Percentiles rank a stretch among this genome's conserved stretches.
phyloP scores from a whole-genome alignment of 2,113 vertebrate genomes.

The Salvelinus alpinus region DNA sequence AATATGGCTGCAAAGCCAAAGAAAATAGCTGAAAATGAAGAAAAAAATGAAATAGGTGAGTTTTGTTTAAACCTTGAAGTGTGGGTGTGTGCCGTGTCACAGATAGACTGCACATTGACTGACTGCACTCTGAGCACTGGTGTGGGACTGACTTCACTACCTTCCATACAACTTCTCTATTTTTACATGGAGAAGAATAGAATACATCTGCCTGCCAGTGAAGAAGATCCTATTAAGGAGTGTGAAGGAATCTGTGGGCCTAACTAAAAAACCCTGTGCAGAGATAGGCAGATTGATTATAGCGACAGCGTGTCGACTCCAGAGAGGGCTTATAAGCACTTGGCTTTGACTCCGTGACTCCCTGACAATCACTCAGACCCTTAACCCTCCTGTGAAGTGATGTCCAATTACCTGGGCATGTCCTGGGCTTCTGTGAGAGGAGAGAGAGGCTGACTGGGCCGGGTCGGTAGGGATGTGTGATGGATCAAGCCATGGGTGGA shows the following conservation, averaged over 20 bases:
- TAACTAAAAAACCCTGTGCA: too few species aligned
- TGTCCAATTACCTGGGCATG: constrained; percentile 49
- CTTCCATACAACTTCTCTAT: too few species aligned
- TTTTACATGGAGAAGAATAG: too few species aligned
- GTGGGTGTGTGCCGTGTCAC: constrained; percentile 5
- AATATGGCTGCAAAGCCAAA: constrained; percentile 55
- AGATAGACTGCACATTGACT: background rate
- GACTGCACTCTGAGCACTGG: background rate
- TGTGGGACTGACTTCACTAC: background rate
- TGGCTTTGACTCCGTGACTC: constrained; percentile 25
- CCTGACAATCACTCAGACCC: constrained; percentile 52
- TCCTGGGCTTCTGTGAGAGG: constrained; percentile 2
- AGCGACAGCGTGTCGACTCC: too few species aligned
- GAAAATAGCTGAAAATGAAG: constrained; percentile 56
- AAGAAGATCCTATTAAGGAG: too few species aligned
- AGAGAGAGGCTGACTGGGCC: too few species aligned
- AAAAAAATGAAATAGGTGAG: background rate
- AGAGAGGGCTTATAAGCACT: too few species aligned
- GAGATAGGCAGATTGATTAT: too few species aligned
- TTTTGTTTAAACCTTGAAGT: constrained; percentile 22
- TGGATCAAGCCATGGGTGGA: constrained; percentile 61
- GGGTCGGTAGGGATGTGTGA: constrained; percentile 27
- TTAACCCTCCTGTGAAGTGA: constrained; percentile 27
- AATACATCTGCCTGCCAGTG: too few species aligned
- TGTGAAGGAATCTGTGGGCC: too few species aligned